Percentiles rank a stretch among this genome's conserved stretches.
phyloP scores from a whole-genome alignment of 1,140 invertebrate species.

The Penaeus indicus region DNA sequence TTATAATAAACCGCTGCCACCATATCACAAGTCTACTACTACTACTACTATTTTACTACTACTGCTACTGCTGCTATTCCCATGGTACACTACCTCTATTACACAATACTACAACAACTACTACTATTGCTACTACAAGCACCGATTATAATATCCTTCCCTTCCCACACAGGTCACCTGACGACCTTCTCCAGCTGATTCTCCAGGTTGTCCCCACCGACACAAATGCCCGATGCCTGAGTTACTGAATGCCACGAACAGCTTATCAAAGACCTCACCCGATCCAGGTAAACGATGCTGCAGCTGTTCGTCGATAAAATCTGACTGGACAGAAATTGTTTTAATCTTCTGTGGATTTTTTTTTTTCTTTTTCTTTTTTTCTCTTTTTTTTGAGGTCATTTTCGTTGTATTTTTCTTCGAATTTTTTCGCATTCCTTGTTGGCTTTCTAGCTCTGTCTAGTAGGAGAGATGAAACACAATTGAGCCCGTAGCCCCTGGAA shows the following conservation, averaged over 20 bases:
- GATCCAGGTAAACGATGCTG: slow-evolving; percentile 24
- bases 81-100: no score
- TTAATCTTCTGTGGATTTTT: background rate
- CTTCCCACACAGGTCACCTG: slow-evolving; percentile 80
- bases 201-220: slow-evolving; percentile 89
- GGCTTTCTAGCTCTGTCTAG: background rate
- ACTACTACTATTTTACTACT: no score
- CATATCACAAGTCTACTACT: no score
- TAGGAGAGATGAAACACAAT: background rate
- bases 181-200: slow-evolving; percentile 90
- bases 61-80: no score
- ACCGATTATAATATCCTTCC: no score
- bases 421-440: no score
- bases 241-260: background rate
- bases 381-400: background rate
- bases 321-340: slow-evolving; percentile 30
- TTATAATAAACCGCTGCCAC: no score
- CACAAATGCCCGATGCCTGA: slow-evolving; percentile 63
- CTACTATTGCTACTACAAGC: no score
- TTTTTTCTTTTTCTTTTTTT: background rate
- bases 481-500: background rate
- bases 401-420: no score
- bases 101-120: no score
- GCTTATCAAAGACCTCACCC: background rate
- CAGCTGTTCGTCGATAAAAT: background rate